A percentile compares a stretch with the other conserved stretches of the same genome.
These are phyloP conservation scores for Bruchidius siliquastri DNA, from an alignment of 2,888 invertebrate species.

Conservation along the genomic window DNA sequence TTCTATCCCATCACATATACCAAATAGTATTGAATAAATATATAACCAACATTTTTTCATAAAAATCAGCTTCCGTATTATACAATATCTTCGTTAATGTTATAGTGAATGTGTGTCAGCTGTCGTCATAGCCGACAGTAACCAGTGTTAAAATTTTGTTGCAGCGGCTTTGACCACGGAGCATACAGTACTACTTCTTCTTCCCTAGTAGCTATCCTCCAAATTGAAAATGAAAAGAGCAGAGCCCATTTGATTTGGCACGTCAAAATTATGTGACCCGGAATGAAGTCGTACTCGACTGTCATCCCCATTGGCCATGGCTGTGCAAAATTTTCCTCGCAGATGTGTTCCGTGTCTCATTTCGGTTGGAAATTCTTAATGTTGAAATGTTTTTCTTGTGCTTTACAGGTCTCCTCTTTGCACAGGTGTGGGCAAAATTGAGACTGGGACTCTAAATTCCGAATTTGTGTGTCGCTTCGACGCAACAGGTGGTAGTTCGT, in stretches of 20 bases:
- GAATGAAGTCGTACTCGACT: neutral
- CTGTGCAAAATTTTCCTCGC: slow-evolving; percentile 3
- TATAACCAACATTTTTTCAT: too few species aligned
- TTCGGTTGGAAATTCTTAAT: slow-evolving; percentile 35
- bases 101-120: slow-evolving; percentile 45
- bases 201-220: slow-evolving; percentile 36
- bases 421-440: slow-evolving; percentile 65
- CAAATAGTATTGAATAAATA: too few species aligned
- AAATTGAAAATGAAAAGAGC: neutral
- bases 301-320: neutral
- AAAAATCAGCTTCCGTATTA: neutral
- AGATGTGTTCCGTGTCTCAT: slow-evolving; percentile 21
- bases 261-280: slow-evolving; percentile 15
- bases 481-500: neutral
- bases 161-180: slow-evolving; percentile 49
- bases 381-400: slow-evolving; percentile 48
- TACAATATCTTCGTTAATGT: slow-evolving; percentile 21
- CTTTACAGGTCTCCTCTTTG: slow-evolving; percentile 83
- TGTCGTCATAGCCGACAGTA: slow-evolving; percentile 47
- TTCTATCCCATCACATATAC: too few species aligned
- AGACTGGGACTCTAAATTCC: slow-evolving; percentile 38
- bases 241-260: slow-evolving; percentile 19
- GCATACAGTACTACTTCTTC: slow-evolving; percentile 37
- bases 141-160: slow-evolving; percentile 44
- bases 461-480: neutral